Evolutionary conservation across 2,888 invertebrate genomes (phyloP).

Genomic region (Oscheius sp.): DNA sequence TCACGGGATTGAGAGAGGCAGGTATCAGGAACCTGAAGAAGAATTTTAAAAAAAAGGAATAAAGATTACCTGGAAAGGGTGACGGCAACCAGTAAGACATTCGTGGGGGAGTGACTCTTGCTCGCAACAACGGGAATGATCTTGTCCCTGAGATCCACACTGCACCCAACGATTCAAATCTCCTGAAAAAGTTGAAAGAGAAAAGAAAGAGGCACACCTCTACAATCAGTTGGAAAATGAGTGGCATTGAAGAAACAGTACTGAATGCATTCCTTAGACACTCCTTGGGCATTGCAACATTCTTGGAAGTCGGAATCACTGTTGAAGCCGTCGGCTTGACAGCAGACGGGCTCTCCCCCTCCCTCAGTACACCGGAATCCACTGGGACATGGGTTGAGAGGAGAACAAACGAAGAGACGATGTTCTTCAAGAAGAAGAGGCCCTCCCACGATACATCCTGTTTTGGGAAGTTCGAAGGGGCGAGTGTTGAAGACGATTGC

Average conservation of each 20-base stretch:
- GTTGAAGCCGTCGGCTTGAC: slow-evolving; percentile 31
- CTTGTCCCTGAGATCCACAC: slow-evolving; percentile 58
- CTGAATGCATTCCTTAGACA: slow-evolving; percentile 39
- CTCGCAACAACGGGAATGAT: slow-evolving; percentile 54
- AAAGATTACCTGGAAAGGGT: slow-evolving; percentile 47
- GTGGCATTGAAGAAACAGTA: slow-evolving; percentile 49
- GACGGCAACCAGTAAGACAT: slow-evolving; percentile 53
- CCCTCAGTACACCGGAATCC: slow-evolving; percentile 38
- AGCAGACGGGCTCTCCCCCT: slow-evolving; percentile 45
- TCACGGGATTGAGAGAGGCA: slow-evolving; percentile 1
- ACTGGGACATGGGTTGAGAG: slow-evolving; percentile 30
- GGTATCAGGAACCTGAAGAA: slow-evolving; percentile 38
- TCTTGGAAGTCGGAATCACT: slow-evolving; percentile 38
- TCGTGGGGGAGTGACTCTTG: slow-evolving; percentile 38
- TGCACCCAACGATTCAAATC: slow-evolving; percentile 51
- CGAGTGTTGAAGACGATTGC: slow-evolving; percentile 52
- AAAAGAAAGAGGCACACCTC: background rate
- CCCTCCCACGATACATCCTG: slow-evolving; percentile 46
- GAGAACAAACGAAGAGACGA: slow-evolving; percentile 28
- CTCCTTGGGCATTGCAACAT: slow-evolving; percentile 50
- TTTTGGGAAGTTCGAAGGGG: slow-evolving; percentile 1
- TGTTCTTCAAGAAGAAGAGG: slow-evolving; percentile 41
- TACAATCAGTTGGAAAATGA: slow-evolving; percentile 32
- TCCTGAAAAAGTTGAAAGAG: background rate
- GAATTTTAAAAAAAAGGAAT: background rate